Evolutionary conservation across 2,113 vertebrate species (phyloP).

Genomic region (Anguilla japonica): DNA sequence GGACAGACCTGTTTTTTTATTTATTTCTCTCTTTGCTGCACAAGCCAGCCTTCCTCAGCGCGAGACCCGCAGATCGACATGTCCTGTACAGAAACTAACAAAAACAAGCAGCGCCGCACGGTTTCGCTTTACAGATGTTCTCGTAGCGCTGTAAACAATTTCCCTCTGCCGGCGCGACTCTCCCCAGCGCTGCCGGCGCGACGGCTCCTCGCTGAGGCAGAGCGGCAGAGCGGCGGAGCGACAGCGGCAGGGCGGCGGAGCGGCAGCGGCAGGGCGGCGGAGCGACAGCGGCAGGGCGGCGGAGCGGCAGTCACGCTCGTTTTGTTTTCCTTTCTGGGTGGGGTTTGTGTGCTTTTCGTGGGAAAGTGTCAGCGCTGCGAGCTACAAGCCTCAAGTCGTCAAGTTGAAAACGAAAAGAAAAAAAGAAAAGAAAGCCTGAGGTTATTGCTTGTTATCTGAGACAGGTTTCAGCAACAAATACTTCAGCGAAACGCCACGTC

Average conservation of each 20-base stretch:
- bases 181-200: neutral
- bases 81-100: slow-evolving; percentile 7
- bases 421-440: neutral
- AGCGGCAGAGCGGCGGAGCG: too few relatives aligned
- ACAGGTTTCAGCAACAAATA: neutral
- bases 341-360: slow-evolving; percentile 22
- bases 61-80: neutral
- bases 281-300: too few relatives aligned
- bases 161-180: neutral
- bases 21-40: neutral
- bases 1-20: neutral
- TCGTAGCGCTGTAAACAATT: slow-evolving; percentile 14
- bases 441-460: neutral
- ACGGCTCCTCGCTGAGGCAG: neutral
- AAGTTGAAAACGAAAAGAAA: neutral
- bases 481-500: neutral
- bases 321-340: slow-evolving; percentile 22
- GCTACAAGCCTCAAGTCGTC: slow-evolving; percentile 4
- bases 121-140: slow-evolving; percentile 10
- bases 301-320: neutral
- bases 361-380: slow-evolving; percentile 24
- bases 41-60: neutral
- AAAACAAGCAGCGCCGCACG: neutral
- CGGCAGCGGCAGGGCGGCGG: too few relatives aligned
- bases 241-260: too few relatives aligned